A percentile compares a stretch with the other conserved stretches of the same genome.
phyloP scores from a whole-genome alignment of 2,113 vertebrate genomes.

The Cinclus mexicanus region DNA sequence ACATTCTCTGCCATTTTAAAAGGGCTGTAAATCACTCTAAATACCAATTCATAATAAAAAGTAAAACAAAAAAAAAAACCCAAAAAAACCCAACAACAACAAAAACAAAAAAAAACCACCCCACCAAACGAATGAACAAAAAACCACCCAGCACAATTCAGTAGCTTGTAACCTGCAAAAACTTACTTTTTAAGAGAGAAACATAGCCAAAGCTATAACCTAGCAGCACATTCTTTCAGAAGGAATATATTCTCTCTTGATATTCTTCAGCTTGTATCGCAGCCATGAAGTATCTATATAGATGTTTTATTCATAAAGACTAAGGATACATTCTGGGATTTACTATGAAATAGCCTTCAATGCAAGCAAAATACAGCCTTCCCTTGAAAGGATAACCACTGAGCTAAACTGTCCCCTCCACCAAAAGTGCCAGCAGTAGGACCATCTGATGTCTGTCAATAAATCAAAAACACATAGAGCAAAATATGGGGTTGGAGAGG shows the following conservation, averaged over 20 bases:
- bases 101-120: not conserved
- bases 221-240: not conserved
- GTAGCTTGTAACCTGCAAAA: fast-evolving
- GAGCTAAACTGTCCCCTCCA: not conserved
- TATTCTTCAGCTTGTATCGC: not conserved
- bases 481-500: not conserved
- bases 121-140: too few relatives aligned
- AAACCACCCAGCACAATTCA: not conserved
- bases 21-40: not conserved
- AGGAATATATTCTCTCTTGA: not conserved
- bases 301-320: not conserved
- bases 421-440: not conserved
- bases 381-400: not conserved
- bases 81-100: not conserved
- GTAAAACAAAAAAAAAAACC: not conserved
- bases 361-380: not conserved
- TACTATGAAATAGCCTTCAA: not conserved
- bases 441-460: not conserved
- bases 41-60: not conserved
- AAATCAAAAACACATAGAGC: not conserved
- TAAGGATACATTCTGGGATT: not conserved
- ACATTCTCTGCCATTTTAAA: not conserved
- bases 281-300: not conserved
- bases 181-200: not conserved
- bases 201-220: not conserved